Base-by-base conservation (phyloP, 2,888 invertebrate genomes). In the Osmoderma eremita region DNA sequence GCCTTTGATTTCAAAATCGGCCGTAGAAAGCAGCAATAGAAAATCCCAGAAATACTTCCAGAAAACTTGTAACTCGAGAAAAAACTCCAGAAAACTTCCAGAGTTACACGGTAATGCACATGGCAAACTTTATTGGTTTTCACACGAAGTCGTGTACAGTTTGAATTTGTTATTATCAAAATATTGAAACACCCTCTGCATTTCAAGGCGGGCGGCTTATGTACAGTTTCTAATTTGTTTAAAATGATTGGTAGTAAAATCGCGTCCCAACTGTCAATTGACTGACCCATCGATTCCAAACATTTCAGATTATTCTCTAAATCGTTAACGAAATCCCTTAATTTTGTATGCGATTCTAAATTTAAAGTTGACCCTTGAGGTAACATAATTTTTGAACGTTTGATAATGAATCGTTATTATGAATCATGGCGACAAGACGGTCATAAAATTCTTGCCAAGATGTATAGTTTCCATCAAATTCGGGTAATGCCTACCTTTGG, bases 211-310 rank as follows among this genome's bases (percentile, higher is more conserved):
- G n/a, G n/a, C n/a, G n/a, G n/a, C n/a, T n/a, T n/a, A n/a, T n/a
- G n/a, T n/a, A n/a, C n/a, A n/a, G n/a, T n/a, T n/a, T 69, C 69
- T 2, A 68, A 53, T 53, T 71, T 71, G 10, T 51, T 8, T n/a
- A 66, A 50, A 15, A 71, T 67, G 3, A 70, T 56, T 10, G 67
- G 49, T 30, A 70, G 20, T 10, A 70, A 41, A 5, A 70, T 49
- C 17, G 50, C 30, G 48, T 67, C 69, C 70, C 67, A 70, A 6
- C 53, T 53, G 15, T 69, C 63, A 13, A 70, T 53, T 4, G 69
- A 49, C 45, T 63, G 63, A 1, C 68, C 67, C 10, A 71, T 38
- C 20, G 63, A 51, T 42, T 65, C 49, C 30, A 70, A 63, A 12
- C 64, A 61, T 42, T 67, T 30, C 20, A 70, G 17, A 42, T 70